These are phyloP conservation scores for Acanthis flammea DNA, from an alignment of 2,797 vertebrate genomes.

Conservation along the genomic window DNA sequence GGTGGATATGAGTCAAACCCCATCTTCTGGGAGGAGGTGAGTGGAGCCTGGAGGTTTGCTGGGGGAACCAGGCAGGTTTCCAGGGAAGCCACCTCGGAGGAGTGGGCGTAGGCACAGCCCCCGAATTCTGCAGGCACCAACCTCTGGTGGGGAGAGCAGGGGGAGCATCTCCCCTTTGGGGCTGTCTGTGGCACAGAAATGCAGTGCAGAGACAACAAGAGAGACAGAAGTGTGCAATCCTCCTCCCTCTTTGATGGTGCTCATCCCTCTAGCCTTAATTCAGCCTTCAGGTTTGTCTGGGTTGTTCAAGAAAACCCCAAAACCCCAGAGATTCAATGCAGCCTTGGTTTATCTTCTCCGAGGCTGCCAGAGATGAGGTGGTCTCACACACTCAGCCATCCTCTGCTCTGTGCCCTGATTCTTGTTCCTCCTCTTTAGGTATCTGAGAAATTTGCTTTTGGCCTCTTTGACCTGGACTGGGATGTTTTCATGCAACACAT, in stretches of 20 bases:
- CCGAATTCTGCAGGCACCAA: accelerated
- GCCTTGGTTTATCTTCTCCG: accelerated
- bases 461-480: constrained; percentile 97
- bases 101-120: accelerated
- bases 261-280: background rate
- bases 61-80: background rate
- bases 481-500: constrained; percentile 93
- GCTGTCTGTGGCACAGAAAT: background rate
- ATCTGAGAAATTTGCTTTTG: constrained; percentile 91
- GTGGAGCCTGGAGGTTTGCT: background rate
- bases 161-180: background rate
- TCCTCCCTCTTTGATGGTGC: background rate
- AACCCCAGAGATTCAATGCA: background rate
- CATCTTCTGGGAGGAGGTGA: constrained; percentile 95
- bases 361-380: background rate
- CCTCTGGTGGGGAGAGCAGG: accelerated
- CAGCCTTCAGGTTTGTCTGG: background rate
- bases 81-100: background rate
- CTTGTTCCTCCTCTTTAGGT: constrained; percentile 74
- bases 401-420: background rate
- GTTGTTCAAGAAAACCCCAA: background rate
- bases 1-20: constrained; percentile 96
- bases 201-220: background rate
- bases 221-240: background rate
- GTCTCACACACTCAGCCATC: background rate